These are phyloP conservation scores for Pseudomyrmex gracilis DNA, from an alignment of 1,140 invertebrate genomes.

Conservation along the genomic window DNA sequence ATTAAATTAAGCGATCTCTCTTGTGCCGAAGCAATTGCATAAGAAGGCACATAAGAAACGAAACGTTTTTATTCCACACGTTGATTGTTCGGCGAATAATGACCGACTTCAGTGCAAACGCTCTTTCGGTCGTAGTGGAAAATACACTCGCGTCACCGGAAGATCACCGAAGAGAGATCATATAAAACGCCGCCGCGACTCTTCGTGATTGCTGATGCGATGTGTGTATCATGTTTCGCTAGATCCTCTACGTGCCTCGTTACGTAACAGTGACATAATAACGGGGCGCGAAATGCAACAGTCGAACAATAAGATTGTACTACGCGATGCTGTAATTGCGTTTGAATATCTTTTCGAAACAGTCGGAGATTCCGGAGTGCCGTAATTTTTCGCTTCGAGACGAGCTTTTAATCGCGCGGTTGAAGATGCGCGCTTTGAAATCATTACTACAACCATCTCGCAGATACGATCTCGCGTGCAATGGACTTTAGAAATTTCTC, in stretches of 20 bases:
- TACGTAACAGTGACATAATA: constrained; percentile 40
- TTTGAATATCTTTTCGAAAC: background rate
- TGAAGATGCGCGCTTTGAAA: no score
- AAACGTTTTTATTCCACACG: no score
- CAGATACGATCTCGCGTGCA: background rate
- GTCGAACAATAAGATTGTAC: background rate
- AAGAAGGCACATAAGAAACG: no score
- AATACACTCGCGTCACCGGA: no score
- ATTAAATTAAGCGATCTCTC: no score
- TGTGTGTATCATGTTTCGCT: background rate
- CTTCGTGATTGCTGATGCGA: background rate
- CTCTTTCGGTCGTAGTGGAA: no score
- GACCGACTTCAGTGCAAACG: no score
- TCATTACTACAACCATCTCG: no score
- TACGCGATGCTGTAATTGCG: background rate
- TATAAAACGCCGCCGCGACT: background rate
- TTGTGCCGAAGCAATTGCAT: no score
- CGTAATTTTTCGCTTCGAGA: constrained; percentile 10
- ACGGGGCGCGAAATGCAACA: background rate
- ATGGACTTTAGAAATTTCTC: constrained; percentile 21
- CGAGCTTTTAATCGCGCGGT: constrained; percentile 10
- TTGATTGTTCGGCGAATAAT: no score
- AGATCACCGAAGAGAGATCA: no score
- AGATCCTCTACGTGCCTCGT: constrained; percentile 1
- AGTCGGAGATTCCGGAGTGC: background rate